Percentiles rank a stretch among this genome's conserved stretches.
Conservation (phyloP, 1,140 invertebrate species). For the Muscidifurax raptorellus region DNA sequence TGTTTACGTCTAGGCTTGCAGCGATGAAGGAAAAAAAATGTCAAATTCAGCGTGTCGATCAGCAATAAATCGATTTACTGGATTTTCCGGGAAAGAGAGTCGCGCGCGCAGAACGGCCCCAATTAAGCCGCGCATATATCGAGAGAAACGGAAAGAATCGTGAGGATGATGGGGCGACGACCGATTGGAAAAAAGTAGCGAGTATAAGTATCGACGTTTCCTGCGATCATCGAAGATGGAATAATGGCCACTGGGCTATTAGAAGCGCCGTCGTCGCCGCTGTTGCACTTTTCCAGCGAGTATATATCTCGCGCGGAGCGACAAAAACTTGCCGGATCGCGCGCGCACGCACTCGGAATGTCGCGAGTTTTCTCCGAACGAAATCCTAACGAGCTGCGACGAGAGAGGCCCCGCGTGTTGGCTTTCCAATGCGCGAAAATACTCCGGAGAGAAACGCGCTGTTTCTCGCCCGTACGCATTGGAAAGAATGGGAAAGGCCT, state of each 20-base stretch:
- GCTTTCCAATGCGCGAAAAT: constrained; percentile 39
- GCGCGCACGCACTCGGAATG: constrained; percentile 10
- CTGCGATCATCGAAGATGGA: constrained; percentile 17
- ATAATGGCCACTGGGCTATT: constrained; percentile 41
- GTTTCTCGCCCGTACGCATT: neutral
- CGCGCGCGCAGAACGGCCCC: neutral
- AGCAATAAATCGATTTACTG: constrained; percentile 35
- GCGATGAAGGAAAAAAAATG: neutral
- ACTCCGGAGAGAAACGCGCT: neutral
- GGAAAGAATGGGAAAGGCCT: constrained; percentile 3
- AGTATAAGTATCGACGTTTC: constrained; percentile 37
- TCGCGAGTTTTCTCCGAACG: constrained; percentile 46
- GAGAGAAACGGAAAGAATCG: constrained; percentile 8
- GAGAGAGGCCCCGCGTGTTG: neutral
- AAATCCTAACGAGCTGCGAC: constrained; percentile 37
- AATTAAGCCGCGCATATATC: constrained; percentile 20
- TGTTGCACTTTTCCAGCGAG: constrained; percentile 23
- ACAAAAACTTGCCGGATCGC: constrained; percentile 28
- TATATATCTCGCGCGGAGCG: neutral
- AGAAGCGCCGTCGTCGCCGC: constrained; percentile 12
- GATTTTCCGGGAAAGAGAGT: constrained; percentile 26
- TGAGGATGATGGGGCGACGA: neutral
- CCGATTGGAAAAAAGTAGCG: neutral
- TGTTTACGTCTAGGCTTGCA: too few species aligned
- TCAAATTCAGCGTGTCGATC: constrained; percentile 26